phyloP scores from a whole-genome alignment of 1,140 invertebrate species.

The Aphelinus certus region DNA sequence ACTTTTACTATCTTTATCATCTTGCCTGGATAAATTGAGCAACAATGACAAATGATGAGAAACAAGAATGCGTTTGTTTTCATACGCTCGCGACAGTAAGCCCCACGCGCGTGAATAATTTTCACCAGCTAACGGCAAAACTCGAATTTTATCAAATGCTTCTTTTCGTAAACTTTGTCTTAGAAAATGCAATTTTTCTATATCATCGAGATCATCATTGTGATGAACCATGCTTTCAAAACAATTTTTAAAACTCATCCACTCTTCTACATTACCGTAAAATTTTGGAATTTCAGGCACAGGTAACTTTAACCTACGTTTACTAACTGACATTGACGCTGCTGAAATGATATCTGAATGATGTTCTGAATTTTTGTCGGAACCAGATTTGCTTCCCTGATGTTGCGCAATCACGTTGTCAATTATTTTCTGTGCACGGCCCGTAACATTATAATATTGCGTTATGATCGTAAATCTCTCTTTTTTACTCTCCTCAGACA shows the following conservation, averaged over 20 bases:
- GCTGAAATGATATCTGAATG: no score
- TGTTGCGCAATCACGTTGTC: no score
- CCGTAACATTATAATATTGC: no score
- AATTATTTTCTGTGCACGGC: no score
- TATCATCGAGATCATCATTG: constrained; percentile 39
- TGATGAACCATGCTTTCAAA: constrained; percentile 50
- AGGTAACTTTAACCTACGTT: constrained; percentile 26
- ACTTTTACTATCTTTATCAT: constrained; percentile 11
- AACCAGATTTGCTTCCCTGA: no score
- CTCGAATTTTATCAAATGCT: constrained; percentile 38
- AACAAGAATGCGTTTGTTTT: constrained; percentile 32
- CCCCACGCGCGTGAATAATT: constrained; percentile 33
- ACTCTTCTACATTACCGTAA: constrained; percentile 47
- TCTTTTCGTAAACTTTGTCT: constrained; percentile 42
- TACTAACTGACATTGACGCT: neutral
- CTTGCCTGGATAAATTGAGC: constrained; percentile 15
- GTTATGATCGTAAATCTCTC: no score
- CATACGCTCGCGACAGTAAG: constrained; percentile 13
- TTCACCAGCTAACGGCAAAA: constrained; percentile 13
- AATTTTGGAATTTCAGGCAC: constrained; percentile 47
- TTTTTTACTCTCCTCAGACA: no score
- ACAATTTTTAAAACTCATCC: constrained; percentile 32
- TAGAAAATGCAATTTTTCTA: constrained; percentile 50
- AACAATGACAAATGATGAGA: constrained; percentile 32
- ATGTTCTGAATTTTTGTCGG: no score